A percentile compares a stretch with the other conserved stretches of the same genome.
Conservation (phyloP, 1,140 invertebrate genomes). For the Caenorhabditis briggsae region DNA sequence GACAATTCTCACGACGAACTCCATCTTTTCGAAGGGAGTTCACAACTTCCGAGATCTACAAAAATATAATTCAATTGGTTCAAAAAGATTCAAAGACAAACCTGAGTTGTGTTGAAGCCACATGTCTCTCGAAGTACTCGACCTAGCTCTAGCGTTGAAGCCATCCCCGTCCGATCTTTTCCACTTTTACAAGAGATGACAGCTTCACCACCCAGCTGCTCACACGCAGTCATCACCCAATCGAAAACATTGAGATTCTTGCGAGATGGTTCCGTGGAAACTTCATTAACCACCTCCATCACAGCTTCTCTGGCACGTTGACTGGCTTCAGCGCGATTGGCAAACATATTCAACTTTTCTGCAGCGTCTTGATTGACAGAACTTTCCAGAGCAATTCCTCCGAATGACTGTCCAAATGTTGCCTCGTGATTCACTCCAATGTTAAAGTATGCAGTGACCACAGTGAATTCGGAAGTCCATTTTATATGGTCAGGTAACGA, state of each 20-base stretch:
- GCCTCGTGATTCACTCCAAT: conserved; percentile 61
- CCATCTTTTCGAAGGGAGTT: conserved; percentile 71
- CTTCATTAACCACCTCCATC: conserved; percentile 65
- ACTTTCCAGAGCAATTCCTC: conserved; percentile 54
- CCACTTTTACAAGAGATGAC: conserved; percentile 73
- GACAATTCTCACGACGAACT: conserved; percentile 75
- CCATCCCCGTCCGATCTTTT: conserved; percentile 77
- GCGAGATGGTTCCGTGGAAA: conserved; percentile 71
- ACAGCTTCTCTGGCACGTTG: conserved; percentile 54
- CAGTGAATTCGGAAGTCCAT: conserved; percentile 66
- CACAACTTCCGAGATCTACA: conserved; percentile 72
- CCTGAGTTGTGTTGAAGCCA: conserved; percentile 73
- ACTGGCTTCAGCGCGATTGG: not conserved
- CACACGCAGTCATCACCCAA: conserved; percentile 70
- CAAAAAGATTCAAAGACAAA: conserved; percentile 20
- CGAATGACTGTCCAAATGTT: conserved; percentile 60
- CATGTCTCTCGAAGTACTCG: conserved; percentile 71
- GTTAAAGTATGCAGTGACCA: conserved; percentile 67
- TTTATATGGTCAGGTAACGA: conserved; percentile 64
- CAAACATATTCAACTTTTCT: conserved; percentile 35
- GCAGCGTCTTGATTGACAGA: conserved; percentile 57
- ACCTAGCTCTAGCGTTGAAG: conserved; percentile 76
- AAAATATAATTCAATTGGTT: conserved; percentile 29
- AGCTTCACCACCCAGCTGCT: conserved; percentile 66
- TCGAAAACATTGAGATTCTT: conserved; percentile 74